A percentile compares a stretch with the other conserved stretches of the same genome.
These are phyloP conservation scores for Aphelocoma coerulescens DNA, from an alignment of 2,113 vertebrate genomes.

Conservation along the genomic window DNA sequence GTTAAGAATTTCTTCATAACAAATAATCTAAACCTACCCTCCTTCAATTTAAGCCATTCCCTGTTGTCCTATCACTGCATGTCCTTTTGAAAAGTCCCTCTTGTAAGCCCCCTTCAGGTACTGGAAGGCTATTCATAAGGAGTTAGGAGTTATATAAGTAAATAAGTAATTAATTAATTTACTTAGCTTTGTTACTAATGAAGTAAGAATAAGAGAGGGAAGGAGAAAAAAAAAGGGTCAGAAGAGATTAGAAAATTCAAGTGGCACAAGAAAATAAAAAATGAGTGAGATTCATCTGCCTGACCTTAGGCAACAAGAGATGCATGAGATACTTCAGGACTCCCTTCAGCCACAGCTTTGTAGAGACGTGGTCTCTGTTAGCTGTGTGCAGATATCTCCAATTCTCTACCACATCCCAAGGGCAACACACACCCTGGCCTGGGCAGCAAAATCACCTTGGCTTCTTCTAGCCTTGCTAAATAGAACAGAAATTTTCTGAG, in stretches of 20 bases:
- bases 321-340: neutral
- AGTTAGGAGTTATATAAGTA: neutral
- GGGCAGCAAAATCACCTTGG: neutral
- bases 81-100: neutral
- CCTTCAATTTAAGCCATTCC: neutral
- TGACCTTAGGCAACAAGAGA: slow-evolving; percentile 8
- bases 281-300: neutral
- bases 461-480: neutral
- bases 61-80: neutral
- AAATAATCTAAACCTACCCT: neutral
- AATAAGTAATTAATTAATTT: neutral
- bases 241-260: neutral
- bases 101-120: neutral
- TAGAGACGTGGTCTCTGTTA: neutral
- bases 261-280: neutral
- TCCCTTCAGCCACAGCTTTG: neutral
- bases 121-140: neutral
- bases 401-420: neutral
- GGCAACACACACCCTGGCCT: neutral
- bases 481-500: neutral
- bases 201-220: neutral
- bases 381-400: neutral
- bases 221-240: neutral
- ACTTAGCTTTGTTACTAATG: neutral
- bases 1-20: neutral